phyloP scores from a whole-genome alignment of 1,140 invertebrate genomes.

The Stegodyphus dumicola region DNA sequence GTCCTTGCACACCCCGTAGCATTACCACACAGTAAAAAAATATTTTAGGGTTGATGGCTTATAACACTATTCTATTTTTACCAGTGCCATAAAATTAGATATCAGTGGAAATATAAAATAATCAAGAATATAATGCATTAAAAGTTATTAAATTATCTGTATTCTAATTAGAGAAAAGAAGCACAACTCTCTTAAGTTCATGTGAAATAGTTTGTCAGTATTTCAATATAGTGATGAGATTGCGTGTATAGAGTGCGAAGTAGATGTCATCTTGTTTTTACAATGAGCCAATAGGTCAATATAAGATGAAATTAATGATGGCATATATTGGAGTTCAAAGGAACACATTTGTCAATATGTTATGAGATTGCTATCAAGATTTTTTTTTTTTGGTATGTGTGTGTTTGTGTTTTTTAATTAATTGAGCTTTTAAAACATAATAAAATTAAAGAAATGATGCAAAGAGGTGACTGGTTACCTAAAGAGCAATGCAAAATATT shows the following conservation, averaged over 20 bases:
- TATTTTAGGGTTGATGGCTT: background rate
- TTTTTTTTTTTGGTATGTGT: no score
- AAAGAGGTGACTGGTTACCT: no score
- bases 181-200: background rate
- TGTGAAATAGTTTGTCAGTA: background rate
- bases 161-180: background rate
- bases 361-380: no score
- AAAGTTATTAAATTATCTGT: background rate
- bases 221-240: background rate
- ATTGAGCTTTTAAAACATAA: no score
- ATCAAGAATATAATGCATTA: background rate
- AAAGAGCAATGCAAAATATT: no score
- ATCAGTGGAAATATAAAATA: constrained; percentile 3
- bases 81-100: background rate
- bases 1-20: no score
- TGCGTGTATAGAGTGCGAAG: background rate
- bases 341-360: no score
- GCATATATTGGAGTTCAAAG: no score
- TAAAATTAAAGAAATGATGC: no score
- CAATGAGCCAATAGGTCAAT: background rate
- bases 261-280: background rate
- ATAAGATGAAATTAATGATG: no score
- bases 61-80: background rate
- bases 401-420: no score
- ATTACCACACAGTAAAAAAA: background rate